Conservation (phyloP, 1,140 invertebrate species). For the Marisa cornuarietis region DNA sequence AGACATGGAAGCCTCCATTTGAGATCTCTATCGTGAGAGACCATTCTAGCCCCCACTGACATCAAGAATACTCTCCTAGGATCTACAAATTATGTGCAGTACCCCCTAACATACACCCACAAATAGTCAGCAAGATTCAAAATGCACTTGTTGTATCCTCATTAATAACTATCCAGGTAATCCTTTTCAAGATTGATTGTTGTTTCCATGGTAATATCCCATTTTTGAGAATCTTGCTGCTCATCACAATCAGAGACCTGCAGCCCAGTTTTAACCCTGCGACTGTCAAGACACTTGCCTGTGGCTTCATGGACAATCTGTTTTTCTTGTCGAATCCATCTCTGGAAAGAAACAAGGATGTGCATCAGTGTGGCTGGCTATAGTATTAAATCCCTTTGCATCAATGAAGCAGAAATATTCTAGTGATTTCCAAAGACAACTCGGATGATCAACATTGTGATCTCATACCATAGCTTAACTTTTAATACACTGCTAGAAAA, state of each 20-base stretch:
- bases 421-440: not conserved
- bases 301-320: constrained; percentile 78
- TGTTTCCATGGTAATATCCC: constrained; percentile 63
- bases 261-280: constrained; percentile 71
- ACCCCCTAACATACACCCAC: no score
- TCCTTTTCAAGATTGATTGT: constrained; percentile 24
- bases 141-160: no score
- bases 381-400: no score
- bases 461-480: not conserved
- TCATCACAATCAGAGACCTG: constrained; percentile 78
- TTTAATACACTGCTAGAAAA: not conserved
- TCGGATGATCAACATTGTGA: not conserved
- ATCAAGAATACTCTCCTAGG: no score
- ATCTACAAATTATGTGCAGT: no score
- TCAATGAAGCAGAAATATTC: no score
- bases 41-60: no score
- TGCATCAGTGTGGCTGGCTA: not conserved
- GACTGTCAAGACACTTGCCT: constrained; percentile 83
- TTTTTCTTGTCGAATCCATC: constrained; percentile 77
- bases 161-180: constrained; percentile 19
- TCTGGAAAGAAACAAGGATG: constrained; percentile 63
- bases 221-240: constrained; percentile 74
- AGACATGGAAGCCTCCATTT: no score
- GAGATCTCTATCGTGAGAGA: no score
- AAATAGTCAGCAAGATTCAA: no score